phyloP scores from a whole-genome alignment of 2,797 vertebrate genomes.

The Furcifer pardalis region DNA sequence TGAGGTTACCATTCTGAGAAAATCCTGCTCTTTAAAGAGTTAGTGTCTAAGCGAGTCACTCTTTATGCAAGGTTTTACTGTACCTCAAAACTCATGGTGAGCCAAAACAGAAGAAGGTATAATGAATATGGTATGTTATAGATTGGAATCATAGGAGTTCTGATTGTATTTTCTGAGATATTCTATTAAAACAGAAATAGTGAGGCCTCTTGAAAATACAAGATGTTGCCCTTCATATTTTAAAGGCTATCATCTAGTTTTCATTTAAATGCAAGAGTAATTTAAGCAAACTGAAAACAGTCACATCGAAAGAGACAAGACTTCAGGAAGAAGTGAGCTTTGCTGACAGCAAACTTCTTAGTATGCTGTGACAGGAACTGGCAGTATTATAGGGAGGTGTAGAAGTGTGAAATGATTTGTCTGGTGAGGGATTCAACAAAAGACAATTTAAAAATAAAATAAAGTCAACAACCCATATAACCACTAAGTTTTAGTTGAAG shows the following conservation, averaged over 20 bases:
- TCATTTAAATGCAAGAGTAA: neutral
- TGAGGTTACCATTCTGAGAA: too few relatives aligned
- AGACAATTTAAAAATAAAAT: neutral
- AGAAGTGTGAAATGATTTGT: neutral
- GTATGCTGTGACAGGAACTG: neutral
- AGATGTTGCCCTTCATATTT: neutral
- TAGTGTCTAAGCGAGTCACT: too few relatives aligned
- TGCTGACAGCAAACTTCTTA: neutral
- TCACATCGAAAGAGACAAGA: conserved; percentile 3
- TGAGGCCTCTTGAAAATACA: neutral
- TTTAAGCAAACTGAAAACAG: neutral
- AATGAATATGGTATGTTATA: too few relatives aligned
- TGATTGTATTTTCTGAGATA: neutral
- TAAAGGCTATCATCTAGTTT: neutral
- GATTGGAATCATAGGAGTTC: neutral
- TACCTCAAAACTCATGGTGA: neutral
- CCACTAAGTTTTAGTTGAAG: too few relatives aligned
- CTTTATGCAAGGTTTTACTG: neutral
- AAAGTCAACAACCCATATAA: neutral
- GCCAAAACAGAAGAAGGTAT: neutral
- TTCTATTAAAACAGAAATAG: neutral
- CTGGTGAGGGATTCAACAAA: neutral
- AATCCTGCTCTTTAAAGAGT: too few relatives aligned
- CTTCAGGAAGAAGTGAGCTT: neutral
- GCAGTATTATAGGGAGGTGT: neutral